Base-by-base conservation (phyloP, 2,888 invertebrate species). In the Chromoteleia sp. region DNA sequence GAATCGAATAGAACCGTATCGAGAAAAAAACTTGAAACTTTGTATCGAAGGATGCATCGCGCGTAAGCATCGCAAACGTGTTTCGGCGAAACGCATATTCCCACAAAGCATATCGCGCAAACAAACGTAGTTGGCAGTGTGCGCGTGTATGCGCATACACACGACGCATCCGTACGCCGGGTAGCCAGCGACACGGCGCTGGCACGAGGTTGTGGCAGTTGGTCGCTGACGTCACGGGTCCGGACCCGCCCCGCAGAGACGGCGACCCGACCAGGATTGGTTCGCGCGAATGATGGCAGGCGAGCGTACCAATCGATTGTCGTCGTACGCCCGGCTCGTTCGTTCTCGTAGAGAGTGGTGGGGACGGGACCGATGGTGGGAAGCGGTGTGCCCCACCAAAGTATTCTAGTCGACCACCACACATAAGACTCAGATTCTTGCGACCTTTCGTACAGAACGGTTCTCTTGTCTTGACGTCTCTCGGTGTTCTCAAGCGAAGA, bases 261-360 rank as follows among this genome's bases (percentile, higher is more conserved):
- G 75, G 19, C 58, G 63, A 83, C 81, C 48, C 73, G 59, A n/a
- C 45, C 70, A 83, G 68, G 74, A 91, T 91, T 91, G 91, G 91
- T 82, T 63, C 85, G 74, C 56, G 63, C 87, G 84, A 91, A 91
- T 91, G 90, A 92, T 91, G 91, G 91, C 91, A 91, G 92, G 89
- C 90, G 84, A 81, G 87, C 85, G 84, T 87, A 87, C 91, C 91
- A 91, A 91, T 92, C 90, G 92, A 92, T 91, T 89, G 86, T 81
- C 85, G 82, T 79, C 84, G 82, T 83, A 84, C 84, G 85, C 85
- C 1, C 86, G 74, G 79, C 67, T 76, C 61, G 76, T 58, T 52
- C 74, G 58, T 41, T 30, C 36, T 29, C 36, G 25, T 82, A 73
- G 14, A 41, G 54, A 3, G 5, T 76, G 75, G 59, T 75, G 84